A percentile compares a stretch with the other conserved stretches of the same genome.
Conservation (phyloP, 2,797 vertebrate species). For the Megalops cyprinoides region DNA sequence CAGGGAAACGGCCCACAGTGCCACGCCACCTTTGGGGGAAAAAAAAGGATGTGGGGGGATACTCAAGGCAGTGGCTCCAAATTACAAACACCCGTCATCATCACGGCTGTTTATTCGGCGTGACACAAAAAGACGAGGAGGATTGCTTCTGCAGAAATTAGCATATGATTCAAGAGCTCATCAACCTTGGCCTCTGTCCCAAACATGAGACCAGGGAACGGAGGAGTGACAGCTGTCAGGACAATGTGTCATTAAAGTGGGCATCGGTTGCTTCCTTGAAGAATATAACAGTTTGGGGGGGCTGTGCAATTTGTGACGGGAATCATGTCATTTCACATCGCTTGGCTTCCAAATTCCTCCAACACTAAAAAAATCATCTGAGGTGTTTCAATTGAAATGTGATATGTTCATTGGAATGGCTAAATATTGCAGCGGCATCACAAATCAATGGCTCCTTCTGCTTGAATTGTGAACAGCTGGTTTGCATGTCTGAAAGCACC, state of each 20-base stretch:
- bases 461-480: neutral
- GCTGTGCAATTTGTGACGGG: neutral
- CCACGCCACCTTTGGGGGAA: too few species aligned
- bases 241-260: slow-evolving; percentile 1
- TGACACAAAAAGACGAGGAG: neutral
- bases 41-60: neutral
- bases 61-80: neutral
- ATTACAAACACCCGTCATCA: neutral
- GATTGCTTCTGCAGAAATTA: neutral
- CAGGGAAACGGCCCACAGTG: too few species aligned
- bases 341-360: neutral
- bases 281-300: neutral
- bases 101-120: neutral
- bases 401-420: neutral
- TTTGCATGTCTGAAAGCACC: neutral
- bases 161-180: neutral
- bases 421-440: neutral
- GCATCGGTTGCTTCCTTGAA: neutral
- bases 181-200: neutral
- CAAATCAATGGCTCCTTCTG: neutral
- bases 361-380: neutral
- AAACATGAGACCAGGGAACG: neutral
- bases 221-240: neutral
- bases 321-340: neutral
- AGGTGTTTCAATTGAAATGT: neutral